phyloP scores from a whole-genome alignment of 2,113 vertebrate species.

The Chaetura pelagica region DNA sequence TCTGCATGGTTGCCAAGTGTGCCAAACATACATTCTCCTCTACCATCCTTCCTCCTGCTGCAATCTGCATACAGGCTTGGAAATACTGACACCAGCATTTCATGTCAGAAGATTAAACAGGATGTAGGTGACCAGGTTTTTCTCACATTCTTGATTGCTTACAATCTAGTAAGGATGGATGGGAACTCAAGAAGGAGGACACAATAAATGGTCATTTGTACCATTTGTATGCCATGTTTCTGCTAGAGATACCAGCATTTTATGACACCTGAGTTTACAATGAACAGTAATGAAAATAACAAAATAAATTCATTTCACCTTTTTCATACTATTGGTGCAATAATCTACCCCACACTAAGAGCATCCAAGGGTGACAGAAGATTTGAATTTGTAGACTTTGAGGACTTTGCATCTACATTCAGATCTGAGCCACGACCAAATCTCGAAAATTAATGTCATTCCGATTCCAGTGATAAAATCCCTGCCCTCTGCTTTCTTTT shows the following conservation, averaged over 20 bases:
- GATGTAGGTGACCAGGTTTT: background rate
- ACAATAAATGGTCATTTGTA: background rate
- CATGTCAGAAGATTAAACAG: background rate
- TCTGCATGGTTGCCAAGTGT: background rate
- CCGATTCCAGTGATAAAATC: background rate
- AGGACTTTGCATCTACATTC: background rate
- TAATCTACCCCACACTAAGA: background rate
- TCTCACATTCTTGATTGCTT: background rate
- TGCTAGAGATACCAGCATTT: background rate
- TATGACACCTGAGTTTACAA: background rate
- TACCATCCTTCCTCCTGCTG: background rate
- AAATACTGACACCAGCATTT: background rate
- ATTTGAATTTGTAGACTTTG: background rate
- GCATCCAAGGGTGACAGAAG: background rate
- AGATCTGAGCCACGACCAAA: background rate
- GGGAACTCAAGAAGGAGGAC: background rate
- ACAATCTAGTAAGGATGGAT: background rate
- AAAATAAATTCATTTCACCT: background rate
- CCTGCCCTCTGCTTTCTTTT: conserved; percentile 4
- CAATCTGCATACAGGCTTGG: background rate
- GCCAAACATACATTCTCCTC: background rate
- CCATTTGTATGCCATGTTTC: background rate
- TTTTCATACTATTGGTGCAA: background rate
- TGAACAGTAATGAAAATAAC: background rate
- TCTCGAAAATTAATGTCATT: background rate